Base-by-base conservation (phyloP, 2,113 vertebrate genomes). In the Ursus arctos region DNA sequence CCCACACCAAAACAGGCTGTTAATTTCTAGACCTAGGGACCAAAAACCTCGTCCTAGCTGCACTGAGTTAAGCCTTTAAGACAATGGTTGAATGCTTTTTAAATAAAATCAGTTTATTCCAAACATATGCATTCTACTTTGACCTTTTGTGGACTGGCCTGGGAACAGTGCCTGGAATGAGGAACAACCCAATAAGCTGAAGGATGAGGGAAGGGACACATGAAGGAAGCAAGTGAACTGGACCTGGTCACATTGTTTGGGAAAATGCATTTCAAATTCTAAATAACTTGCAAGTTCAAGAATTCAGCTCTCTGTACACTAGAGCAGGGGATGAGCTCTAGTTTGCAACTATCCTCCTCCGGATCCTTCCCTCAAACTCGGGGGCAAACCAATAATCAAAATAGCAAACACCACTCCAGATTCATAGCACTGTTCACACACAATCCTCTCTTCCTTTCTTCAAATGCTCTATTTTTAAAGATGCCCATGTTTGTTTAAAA, bases 241-340 rank as follows among this genome's bases (percentile, higher is more conserved):
- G 9, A 71, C 33, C 13, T 59, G 80, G 49, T 71, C 63, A 72
- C 18, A 63, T 1, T 11, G 33, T 63, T 36, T 22, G 19, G n/a
- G 55, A 77, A 88, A 88, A 84, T 4, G 26, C 47, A 43, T 65
- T 87, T 96, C 36, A 63, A 55, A 96, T 53, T 81, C 80, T 95
- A 51, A 94, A 24, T 77, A 67, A 65, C 43, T 36, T 72, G 47
- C 31, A 55, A 51, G 33, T 31, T 79, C 43, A 40, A 69, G 65
- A 91, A 8, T 21, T 89, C 7, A 0, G 16, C 33, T 87, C 61
- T 79, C 12, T 71, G 24, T 12, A 2, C 2, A 33, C 4, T 5
- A 51, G 43, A 71, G 65, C 4, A 65, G 74, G 43, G 49, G 61
- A 71, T 28, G 10, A 36, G 26, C 31, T 53, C 84, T 14, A 19